A percentile compares a stretch with the other conserved stretches of the same genome.
These are phyloP conservation scores for Dicranocentrus wangi DNA, from an alignment of 2,888 invertebrate species.

Conservation along the genomic window DNA sequence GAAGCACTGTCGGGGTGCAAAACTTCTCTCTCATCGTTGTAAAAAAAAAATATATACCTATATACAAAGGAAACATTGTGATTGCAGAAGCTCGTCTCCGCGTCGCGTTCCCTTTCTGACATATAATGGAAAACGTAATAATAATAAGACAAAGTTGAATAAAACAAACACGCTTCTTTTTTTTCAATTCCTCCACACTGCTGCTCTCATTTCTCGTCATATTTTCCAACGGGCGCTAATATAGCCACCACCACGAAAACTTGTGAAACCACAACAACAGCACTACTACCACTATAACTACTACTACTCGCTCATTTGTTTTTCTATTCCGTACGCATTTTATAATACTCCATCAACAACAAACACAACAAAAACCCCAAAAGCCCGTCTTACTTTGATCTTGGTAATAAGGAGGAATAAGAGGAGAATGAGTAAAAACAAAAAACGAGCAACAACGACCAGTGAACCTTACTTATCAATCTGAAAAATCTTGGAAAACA, in stretches of 20 bases:
- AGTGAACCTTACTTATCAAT: conserved; percentile 65
- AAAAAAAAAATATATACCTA: too few relatives aligned
- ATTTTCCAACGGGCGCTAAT: too few relatives aligned
- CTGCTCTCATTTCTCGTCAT: conserved; percentile 53
- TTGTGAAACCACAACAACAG: conserved; percentile 1
- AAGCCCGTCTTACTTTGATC: conserved; percentile 40
- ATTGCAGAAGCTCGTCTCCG: conserved; percentile 48
- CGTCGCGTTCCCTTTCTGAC: conserved; percentile 6
- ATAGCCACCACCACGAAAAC: not conserved
- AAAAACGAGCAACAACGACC: conserved; percentile 48
- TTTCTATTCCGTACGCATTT: conserved; percentile 43
- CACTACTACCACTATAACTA: not conserved
- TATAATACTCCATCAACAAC: conserved; percentile 15
- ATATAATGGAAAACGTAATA: conserved; percentile 42
- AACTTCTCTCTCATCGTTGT: conserved; percentile 55
- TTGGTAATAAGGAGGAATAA: conserved; percentile 53
- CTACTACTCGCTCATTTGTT: too few relatives aligned
- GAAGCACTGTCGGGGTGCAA: conserved; percentile 59
- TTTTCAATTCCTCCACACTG: conserved; percentile 24
- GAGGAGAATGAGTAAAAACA: conserved; percentile 17
- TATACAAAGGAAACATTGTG: conserved; percentile 62
- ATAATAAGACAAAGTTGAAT: conserved; percentile 33
- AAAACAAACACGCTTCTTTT: conserved; percentile 52
- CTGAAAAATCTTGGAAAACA: conserved; percentile 66
- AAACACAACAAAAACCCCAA: not conserved